phyloP scores from a whole-genome alignment of 1,140 invertebrate genomes.

The Sinella curviseta region DNA sequence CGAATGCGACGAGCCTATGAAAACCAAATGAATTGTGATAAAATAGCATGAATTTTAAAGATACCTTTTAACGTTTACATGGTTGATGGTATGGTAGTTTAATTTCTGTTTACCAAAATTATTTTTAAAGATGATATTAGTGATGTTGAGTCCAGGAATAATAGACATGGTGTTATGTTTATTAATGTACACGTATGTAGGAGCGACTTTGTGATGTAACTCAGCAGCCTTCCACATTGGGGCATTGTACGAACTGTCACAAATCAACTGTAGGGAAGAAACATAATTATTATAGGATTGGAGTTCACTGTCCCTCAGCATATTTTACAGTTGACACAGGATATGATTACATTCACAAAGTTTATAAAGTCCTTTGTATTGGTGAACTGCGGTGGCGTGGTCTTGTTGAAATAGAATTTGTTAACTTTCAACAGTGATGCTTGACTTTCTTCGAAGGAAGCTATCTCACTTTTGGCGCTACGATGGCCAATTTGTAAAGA shows the following conservation, averaged over 20 bases:
- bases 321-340: background rate
- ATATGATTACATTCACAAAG: background rate
- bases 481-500: background rate
- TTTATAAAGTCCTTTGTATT: background rate
- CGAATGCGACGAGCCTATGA: background rate
- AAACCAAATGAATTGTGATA: background rate
- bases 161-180: background rate
- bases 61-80: background rate
- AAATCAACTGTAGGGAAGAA: background rate
- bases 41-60: background rate
- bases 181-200: background rate
- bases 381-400: background rate
- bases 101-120: background rate
- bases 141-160: background rate
- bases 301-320: no score
- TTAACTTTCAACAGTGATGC: background rate
- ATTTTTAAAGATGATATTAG: background rate
- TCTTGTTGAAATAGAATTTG: background rate
- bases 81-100: background rate
- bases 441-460: background rate
- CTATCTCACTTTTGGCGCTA: background rate
- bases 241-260: background rate
- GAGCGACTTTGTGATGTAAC: conserved; percentile 1
- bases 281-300: background rate
- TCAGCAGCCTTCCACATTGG: background rate